Percentiles rank a stretch among this genome's conserved stretches.
These are phyloP conservation scores for Electrona antarctica DNA, from an alignment of 2,113 vertebrate species.

Conservation along the genomic window DNA sequence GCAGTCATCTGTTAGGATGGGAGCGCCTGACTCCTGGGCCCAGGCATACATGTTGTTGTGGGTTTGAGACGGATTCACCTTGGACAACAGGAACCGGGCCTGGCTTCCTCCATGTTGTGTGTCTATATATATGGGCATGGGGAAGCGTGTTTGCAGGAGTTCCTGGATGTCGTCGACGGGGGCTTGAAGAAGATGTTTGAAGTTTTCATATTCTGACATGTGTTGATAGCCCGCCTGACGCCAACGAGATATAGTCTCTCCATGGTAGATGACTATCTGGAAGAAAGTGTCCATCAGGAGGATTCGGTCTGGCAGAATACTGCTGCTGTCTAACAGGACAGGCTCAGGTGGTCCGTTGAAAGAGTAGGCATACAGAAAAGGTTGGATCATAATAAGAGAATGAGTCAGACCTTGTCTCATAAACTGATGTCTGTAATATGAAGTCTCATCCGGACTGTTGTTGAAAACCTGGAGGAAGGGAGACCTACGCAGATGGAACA, in stretches of 20 bases:
- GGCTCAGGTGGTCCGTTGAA: slow-evolving; percentile 97
- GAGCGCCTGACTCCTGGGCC: slow-evolving; percentile 97
- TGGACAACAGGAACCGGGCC: slow-evolving; percentile 97
- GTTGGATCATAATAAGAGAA: slow-evolving; percentile 97
- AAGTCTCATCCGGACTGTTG: slow-evolving; percentile 97
- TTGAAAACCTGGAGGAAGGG: slow-evolving; percentile 99
- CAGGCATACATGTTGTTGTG: slow-evolving; percentile 98
- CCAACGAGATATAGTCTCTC: slow-evolving; percentile 98
- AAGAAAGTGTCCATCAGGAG: slow-evolving; percentile 99
- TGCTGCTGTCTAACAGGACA: slow-evolving; percentile 96
- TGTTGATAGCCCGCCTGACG: slow-evolving; percentile 96
- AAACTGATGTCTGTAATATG: slow-evolving; percentile 95
- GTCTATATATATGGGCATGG: slow-evolving; percentile 97
- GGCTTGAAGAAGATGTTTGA: slow-evolving; percentile 92
- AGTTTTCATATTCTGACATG: slow-evolving; percentile 95
- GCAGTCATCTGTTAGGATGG: slow-evolving; percentile 96
- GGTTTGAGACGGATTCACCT: slow-evolving; percentile 98
- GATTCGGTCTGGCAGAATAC: slow-evolving; percentile 95
- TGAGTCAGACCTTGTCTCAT: slow-evolving; percentile 97
- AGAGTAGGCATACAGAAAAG: slow-evolving; percentile 94
- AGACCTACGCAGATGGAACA: slow-evolving; percentile 98
- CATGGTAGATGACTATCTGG: slow-evolving; percentile 98
- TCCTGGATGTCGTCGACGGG: slow-evolving; percentile 95
- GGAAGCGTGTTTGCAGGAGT: slow-evolving; percentile 94
- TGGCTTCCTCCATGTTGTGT: slow-evolving; percentile 98